A percentile compares a stretch with the other conserved stretches of the same genome.
Conservation (phyloP, 1,140 invertebrate genomes). For the Elysia chlorotica region DNA sequence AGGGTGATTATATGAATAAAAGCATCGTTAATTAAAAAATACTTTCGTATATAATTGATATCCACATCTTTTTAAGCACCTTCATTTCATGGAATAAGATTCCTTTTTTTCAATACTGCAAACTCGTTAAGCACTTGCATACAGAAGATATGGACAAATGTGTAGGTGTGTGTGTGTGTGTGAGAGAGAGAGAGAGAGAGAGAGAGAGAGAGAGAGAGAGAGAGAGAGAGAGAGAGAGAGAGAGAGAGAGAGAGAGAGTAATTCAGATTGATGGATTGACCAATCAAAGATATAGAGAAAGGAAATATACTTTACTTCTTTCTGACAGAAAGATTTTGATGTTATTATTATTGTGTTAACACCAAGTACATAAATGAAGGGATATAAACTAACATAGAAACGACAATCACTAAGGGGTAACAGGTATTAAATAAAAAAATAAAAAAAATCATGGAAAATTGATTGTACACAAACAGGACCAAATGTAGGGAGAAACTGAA, state of each 20-base stretch:
- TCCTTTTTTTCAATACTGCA: no score
- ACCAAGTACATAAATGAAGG: neutral
- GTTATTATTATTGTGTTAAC: neutral
- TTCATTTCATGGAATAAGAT: no score
- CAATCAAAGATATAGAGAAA: neutral
- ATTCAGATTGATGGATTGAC: neutral
- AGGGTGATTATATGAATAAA: neutral
- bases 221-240: conserved; percentile 5
- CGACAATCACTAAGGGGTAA: no score
- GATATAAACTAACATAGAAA: neutral
- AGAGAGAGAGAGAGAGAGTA: neutral
- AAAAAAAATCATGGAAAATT: neutral
- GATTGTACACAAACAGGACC: no score
- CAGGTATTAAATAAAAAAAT: neutral
- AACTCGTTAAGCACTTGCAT: no score
- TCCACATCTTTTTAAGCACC: no score
- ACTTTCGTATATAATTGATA: no score
- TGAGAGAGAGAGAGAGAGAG: conserved; percentile 1
- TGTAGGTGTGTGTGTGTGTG: neutral
- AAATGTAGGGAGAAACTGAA: no score
- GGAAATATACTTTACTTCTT: no score
- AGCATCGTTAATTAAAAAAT: neutral
- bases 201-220: conserved; percentile 9
- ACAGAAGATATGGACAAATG: conserved; percentile 1
- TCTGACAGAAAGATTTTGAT: neutral